These are phyloP conservation scores for Poecilia picta DNA, from an alignment of 2,797 vertebrate genomes.

Conservation along the genomic window DNA sequence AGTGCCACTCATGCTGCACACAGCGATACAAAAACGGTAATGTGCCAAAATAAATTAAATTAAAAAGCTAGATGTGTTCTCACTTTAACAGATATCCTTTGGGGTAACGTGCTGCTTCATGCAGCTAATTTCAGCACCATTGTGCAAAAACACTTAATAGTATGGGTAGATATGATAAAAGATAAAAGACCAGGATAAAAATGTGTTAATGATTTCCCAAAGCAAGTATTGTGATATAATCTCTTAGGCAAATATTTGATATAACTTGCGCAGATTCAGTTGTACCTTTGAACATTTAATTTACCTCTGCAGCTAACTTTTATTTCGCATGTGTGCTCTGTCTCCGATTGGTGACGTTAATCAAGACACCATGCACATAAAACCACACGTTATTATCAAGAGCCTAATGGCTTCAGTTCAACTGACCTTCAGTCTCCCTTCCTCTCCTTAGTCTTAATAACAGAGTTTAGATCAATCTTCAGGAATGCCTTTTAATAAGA, in stretches of 20 bases:
- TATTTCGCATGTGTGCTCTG: neutral
- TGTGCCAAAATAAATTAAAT: neutral
- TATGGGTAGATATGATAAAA: no score
- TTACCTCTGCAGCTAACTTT: neutral
- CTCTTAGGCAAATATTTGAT: neutral
- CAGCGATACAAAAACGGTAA: neutral
- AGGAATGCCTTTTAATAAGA: conserved; percentile 9
- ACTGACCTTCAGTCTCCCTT: neutral
- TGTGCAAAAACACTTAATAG: neutral
- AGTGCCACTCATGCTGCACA: neutral
- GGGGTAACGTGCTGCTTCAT: neutral
- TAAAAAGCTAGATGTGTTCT: neutral
- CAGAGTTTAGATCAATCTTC: conserved; percentile 8
- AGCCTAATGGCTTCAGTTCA: neutral
- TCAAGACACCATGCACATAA: neutral
- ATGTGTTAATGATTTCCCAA: neutral
- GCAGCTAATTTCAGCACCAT: neutral
- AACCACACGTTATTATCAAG: neutral
- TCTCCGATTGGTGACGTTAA: no score
- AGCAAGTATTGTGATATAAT: neutral
- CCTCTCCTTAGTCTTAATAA: conserved; percentile 13
- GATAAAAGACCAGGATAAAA: neutral
- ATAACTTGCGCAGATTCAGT: neutral
- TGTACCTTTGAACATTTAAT: neutral
- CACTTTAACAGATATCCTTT: neutral